These are phyloP conservation scores for Cyphomyrmex costatus DNA, from an alignment of 1,140 invertebrate species.

Conservation along the genomic window DNA sequence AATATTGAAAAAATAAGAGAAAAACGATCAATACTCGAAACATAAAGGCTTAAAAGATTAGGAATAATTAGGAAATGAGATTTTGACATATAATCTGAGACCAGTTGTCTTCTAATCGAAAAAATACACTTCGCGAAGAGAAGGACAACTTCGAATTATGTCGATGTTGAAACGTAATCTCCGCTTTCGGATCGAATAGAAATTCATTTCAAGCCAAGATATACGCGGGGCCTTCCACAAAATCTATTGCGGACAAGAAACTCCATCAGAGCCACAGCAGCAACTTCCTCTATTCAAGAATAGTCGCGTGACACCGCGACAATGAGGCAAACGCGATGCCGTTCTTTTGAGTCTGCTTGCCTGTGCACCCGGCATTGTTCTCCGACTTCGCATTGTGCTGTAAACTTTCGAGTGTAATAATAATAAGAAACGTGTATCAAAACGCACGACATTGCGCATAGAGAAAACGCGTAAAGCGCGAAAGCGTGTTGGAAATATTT, in stretches of 20 bases:
- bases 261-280: slow-evolving; percentile 43
- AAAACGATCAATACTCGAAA: background rate
- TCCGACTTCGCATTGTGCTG: slow-evolving; percentile 59
- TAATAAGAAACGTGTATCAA: slow-evolving; percentile 68
- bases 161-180: slow-evolving; percentile 52
- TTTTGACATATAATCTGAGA: background rate
- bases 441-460: slow-evolving; percentile 32
- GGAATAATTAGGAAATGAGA: background rate
- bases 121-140: background rate
- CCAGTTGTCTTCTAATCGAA: background rate
- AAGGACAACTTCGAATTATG: background rate
- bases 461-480: slow-evolving; percentile 11
- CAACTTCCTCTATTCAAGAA: slow-evolving; percentile 53
- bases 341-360: slow-evolving; percentile 63
- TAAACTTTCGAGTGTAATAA: slow-evolving; percentile 64
- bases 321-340: slow-evolving; percentile 64
- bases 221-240: slow-evolving; percentile 27
- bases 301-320: slow-evolving; percentile 67
- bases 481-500: background rate
- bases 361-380: slow-evolving; percentile 62
- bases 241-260: slow-evolving; percentile 63
- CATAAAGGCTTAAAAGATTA: background rate
- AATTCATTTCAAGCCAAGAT: slow-evolving; percentile 55
- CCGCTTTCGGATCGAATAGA: slow-evolving; percentile 51
- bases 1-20: slow-evolving; percentile 2